Conservation (phyloP, 2,797 vertebrate species). For the Sylvia borin region DNA sequence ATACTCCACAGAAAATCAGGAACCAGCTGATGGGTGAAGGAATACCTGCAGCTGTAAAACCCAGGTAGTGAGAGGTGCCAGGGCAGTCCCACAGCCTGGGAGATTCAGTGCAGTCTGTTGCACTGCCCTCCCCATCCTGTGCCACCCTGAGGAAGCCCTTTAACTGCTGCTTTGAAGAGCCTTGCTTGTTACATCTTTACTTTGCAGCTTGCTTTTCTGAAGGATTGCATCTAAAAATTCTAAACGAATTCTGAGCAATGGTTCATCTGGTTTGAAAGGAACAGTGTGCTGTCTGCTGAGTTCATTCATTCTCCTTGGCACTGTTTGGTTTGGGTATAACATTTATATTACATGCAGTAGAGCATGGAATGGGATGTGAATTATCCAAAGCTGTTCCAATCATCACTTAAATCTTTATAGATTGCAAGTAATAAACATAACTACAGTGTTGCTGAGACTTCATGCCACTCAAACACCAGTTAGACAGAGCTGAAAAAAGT, state of each 20-base stretch:
- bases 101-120: neutral
- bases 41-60: neutral
- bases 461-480: neutral
- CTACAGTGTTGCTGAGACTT: neutral
- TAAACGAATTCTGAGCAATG: neutral
- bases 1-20: neutral
- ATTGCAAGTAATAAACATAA: conserved; percentile 51
- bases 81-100: neutral
- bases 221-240: neutral
- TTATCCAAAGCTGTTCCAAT: conserved; percentile 44
- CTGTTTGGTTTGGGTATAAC: conserved; percentile 20
- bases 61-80: neutral
- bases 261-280: conserved; percentile 9
- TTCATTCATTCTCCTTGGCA: conserved; percentile 25
- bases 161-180: neutral
- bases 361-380: conserved; percentile 32
- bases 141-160: neutral
- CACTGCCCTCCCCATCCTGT: neutral
- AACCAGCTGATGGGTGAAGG: neutral
- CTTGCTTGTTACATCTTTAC: neutral
- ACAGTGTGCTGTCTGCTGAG: neutral
- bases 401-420: conserved; percentile 52
- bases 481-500: neutral
- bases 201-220: neutral
- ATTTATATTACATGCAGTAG: conserved; percentile 48